Percentiles rank a stretch among this genome's conserved stretches.
phyloP scores from a whole-genome alignment of 2,888 invertebrate species.

The Chymomyza fuscimana region DNA sequence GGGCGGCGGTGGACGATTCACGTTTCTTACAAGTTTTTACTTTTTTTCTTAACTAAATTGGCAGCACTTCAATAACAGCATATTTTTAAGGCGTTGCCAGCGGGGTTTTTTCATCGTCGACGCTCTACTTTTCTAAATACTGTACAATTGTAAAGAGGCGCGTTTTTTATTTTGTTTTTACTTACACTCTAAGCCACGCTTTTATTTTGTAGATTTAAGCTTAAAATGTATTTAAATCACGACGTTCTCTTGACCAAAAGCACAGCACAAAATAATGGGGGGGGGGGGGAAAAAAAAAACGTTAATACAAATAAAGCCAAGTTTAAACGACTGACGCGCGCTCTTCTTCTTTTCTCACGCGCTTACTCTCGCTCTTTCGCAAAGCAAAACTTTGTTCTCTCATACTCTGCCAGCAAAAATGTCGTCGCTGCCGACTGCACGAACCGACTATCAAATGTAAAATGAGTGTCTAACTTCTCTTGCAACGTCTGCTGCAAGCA shows the following conservation, averaged over 20 bases:
- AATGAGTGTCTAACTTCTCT: conserved; percentile 48
- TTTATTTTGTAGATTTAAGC: background rate
- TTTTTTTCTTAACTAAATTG: background rate
- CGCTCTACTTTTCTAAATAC: background rate
- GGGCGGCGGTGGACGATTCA: conserved; percentile 36
- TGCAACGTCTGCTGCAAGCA: conserved; percentile 1
- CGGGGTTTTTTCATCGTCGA: conserved; percentile 1
- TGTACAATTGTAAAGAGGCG: conserved; percentile 5
- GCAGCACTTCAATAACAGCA: background rate
- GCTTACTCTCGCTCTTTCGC: background rate
- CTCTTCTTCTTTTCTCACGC: background rate
- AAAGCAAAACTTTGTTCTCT: background rate
- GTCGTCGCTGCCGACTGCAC: too few relatives aligned
- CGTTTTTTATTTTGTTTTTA: conserved; percentile 14
- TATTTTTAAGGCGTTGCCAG: conserved; percentile 43
- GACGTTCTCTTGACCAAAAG: background rate
- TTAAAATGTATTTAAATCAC: background rate
- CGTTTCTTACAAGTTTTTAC: conserved; percentile 1
- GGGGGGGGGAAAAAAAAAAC: background rate
- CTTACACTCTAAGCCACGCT: conserved; percentile 35
- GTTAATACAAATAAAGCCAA: conserved; percentile 1
- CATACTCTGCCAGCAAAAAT: background rate
- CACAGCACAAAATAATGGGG: background rate
- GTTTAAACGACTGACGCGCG: background rate
- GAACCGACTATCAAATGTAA: conserved; percentile 71